Evolutionary conservation across 2,113 vertebrate species (phyloP).

Genomic region (Morone saxatilis): DNA sequence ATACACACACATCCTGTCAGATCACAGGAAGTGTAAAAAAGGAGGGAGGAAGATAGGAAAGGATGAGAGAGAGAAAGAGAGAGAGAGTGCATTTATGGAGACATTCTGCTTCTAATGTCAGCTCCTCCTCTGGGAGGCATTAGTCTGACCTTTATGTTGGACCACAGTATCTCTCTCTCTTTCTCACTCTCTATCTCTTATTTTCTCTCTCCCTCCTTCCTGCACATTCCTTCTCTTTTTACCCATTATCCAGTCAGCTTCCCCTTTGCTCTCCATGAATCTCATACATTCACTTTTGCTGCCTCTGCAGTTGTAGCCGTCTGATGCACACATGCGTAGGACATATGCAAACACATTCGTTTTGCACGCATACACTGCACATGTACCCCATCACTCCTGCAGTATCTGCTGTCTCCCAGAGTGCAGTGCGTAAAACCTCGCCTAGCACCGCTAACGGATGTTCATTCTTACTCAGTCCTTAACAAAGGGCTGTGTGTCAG

Average conservation of each 20-base stretch:
- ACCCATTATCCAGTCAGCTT: slow-evolving; percentile 68
- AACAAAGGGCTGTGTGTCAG: slow-evolving; percentile 41
- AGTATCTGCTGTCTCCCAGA: slow-evolving; percentile 11
- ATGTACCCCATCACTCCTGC: slow-evolving; percentile 6
- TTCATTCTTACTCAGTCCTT: slow-evolving; percentile 45
- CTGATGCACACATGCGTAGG: slow-evolving; percentile 24
- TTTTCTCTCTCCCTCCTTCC: slow-evolving; percentile 22
- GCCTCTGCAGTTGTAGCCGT: slow-evolving; percentile 51
- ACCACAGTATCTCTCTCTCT: slow-evolving; percentile 51
- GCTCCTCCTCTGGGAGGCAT: slow-evolving; percentile 78
- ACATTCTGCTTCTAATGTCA: slow-evolving; percentile 81
- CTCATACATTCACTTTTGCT: slow-evolving; percentile 48
- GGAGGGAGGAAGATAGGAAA: slow-evolving; percentile 39
- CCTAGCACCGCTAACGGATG: slow-evolving; percentile 32
- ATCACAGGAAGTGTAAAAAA: slow-evolving; percentile 58
- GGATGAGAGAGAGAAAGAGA: slow-evolving; percentile 31
- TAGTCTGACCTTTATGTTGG: slow-evolving; percentile 82
- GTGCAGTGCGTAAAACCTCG: slow-evolving; percentile 42
- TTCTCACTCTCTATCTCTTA: slow-evolving; percentile 16
- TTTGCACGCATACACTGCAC: slow-evolving; percentile 14
- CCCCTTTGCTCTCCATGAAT: slow-evolving; percentile 60
- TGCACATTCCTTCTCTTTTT: slow-evolving; percentile 49
- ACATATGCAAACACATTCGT: slow-evolving; percentile 30
- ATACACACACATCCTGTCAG: slow-evolving; percentile 25
- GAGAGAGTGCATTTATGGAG: slow-evolving; percentile 71